Conservation (phyloP, 2,888 invertebrate species). For the Mycalesis mineus region DNA sequence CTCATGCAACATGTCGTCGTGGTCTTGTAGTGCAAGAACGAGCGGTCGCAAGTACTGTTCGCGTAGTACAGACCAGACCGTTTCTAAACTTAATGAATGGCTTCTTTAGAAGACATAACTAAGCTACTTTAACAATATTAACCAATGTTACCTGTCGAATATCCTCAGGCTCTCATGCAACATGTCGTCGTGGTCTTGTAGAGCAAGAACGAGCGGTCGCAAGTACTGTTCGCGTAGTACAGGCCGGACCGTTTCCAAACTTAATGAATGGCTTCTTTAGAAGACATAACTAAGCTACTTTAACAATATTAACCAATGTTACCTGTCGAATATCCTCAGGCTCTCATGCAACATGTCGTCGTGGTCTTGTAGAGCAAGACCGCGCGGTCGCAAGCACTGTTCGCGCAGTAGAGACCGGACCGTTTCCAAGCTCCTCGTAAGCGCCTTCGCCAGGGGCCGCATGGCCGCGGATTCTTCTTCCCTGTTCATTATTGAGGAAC, state of each 20-base stretch:
- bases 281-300: no score
- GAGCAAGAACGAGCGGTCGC: slow-evolving; percentile 78
- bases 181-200: slow-evolving; percentile 82
- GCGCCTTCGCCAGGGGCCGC: slow-evolving; percentile 96
- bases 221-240: slow-evolving; percentile 92
- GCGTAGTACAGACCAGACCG: slow-evolving; percentile 91
- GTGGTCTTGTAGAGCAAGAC: slow-evolving; percentile 69
- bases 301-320: not conserved
- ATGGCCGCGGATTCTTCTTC: slow-evolving; percentile 97
- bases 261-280: no score
- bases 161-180: slow-evolving; percentile 89
- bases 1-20: slow-evolving; percentile 86
- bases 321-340: slow-evolving; percentile 90
- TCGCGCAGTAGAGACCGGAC: slow-evolving; percentile 93
- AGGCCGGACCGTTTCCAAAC: slow-evolving; percentile 94
- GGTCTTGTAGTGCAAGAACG: slow-evolving; percentile 68
- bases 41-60: slow-evolving; percentile 90
- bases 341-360: slow-evolving; percentile 88
- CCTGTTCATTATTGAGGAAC: slow-evolving; percentile 98
- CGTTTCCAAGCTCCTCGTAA: slow-evolving; percentile 96
- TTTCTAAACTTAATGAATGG: slow-evolving; percentile 97
- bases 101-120: no score
- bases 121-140: not conserved
- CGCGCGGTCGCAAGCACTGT: slow-evolving; percentile 86
- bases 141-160: slow-evolving; percentile 81